Percentiles rank a stretch among this genome's conserved stretches.
Evolutionary conservation across 2,888 invertebrate genomes (phyloP).

Genomic region (Notodonta dromedarius): DNA sequence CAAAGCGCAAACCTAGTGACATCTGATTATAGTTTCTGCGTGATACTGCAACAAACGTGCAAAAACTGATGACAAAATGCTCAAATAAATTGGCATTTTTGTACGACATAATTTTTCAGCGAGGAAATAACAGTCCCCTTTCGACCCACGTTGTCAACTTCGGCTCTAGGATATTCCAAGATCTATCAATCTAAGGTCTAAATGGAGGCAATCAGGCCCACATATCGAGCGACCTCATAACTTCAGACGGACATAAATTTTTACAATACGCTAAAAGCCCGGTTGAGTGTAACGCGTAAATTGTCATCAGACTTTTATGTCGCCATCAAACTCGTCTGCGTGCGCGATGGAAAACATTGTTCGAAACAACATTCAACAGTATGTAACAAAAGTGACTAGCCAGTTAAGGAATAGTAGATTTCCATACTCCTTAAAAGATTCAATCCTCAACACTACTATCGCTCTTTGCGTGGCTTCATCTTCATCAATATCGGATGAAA

Average conservation of each 20-base stretch:
- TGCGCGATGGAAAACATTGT: constrained; percentile 32
- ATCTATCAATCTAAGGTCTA: constrained; percentile 15
- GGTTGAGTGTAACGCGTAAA: constrained; percentile 41
- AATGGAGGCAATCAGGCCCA: constrained; percentile 47
- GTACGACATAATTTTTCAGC: no score
- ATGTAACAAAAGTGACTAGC: neutral
- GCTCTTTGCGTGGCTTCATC: no score
- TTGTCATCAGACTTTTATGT: constrained; percentile 43
- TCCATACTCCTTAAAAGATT: neutral
- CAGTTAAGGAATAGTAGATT: neutral
- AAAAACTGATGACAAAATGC: no score
- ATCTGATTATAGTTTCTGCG: no score
- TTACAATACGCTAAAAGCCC: constrained; percentile 48
- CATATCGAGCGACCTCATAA: constrained; percentile 46
- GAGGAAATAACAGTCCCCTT: no score
- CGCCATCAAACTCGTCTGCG: constrained; percentile 31
- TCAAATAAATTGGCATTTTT: neutral
- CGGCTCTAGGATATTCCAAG: constrained; percentile 8
- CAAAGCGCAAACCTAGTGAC: no score
- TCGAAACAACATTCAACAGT: constrained; percentile 4
- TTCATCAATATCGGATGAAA: no score
- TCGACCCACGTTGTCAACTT: neutral
- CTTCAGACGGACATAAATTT: constrained; percentile 50
- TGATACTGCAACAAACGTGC: no score
- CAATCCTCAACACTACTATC: no score